Percentiles rank a stretch among this genome's conserved stretches.
Conservation (phyloP, 1,140 invertebrate genomes). For the Catajapyx aquilonaris region DNA sequence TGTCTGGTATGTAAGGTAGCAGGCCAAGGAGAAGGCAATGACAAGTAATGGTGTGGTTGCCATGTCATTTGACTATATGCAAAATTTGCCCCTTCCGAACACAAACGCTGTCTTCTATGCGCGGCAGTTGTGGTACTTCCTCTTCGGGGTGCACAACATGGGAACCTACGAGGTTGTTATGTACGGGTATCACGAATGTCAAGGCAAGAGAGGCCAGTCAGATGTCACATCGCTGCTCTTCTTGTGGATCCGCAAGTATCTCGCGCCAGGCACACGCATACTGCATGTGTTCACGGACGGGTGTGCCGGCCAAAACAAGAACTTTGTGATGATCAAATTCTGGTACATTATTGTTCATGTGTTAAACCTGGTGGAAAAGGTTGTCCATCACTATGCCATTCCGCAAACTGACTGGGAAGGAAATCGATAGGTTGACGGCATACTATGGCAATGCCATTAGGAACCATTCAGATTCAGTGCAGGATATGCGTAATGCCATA, state of each 20-base stretch:
- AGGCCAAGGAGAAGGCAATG: no score
- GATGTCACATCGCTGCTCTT: constrained; percentile 2
- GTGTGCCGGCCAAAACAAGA: constrained; percentile 3
- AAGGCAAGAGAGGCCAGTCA: constrained; percentile 2
- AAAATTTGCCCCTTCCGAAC: constrained; percentile 5
- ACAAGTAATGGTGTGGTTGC: no score
- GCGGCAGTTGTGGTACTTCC: constrained; percentile 3
- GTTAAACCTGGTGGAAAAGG: no score
- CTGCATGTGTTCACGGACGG: constrained; percentile 3
- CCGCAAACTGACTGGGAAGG: no score
- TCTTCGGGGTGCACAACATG: constrained; percentile 6
- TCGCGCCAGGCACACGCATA: not conserved
- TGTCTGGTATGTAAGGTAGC: no score
- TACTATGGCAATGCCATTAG: no score
- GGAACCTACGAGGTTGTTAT: constrained; percentile 2
- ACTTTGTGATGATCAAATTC: constrained; percentile 4
- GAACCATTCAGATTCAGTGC: no score
- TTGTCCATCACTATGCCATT: no score
- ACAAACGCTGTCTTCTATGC: constrained; percentile 2
- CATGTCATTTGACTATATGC: constrained; percentile 5
- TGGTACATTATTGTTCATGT: no score
- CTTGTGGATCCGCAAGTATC: not conserved
- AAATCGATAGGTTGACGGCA: no score
- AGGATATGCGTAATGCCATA: no score
- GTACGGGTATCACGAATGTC: constrained; percentile 4